Base-by-base conservation (phyloP, 2,113 vertebrate genomes). In the Xiphophorus maculatus region DNA sequence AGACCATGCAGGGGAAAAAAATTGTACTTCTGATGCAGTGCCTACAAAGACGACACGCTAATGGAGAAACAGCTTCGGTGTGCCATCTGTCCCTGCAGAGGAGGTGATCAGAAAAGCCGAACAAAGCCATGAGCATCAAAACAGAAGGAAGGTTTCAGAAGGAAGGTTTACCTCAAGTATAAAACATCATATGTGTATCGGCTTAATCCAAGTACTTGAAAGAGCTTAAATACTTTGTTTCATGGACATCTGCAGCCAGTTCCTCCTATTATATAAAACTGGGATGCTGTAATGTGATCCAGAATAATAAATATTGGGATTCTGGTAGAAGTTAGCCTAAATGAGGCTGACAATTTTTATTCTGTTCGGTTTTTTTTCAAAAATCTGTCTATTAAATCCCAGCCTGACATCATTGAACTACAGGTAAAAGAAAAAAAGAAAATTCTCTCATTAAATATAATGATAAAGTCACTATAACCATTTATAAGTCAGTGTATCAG, bases 1-100 rank as follows among this genome's bases (percentile, higher is more conserved):
- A 63, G 8, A 51, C 66, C 30, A 37, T n/a, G 28, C 5, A 22
- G 12, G 13, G 40, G 40, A 6, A 17, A 71, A 37, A 42, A 54
- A 64, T 19, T 14, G 28, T 2, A 17, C 62, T 1, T 63, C 62
- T 70, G 44, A 71, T 71, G 62, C 35, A 65, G 25, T 37, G 63
- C 44, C 62, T n/a, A 32, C 66, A 58, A 51, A 58, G 35, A 63
- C 61, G 27, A 17, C 66, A 58, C 27, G 9, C 62, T 37, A 48
- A 60, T 0, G 14, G 66, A 60, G 73, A 22, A 4, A 25, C 62
- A 28, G 60, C 60, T 74, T 5, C 64, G 25, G 27, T 7, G 33
- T 27, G n/a, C 25, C 72, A 17, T 74, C 78, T 69, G 61, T 68
- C 17, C 44, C 58, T 29, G 63, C 63, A 35, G 40, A 54, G 42